A percentile compares a stretch with the other conserved stretches of the same genome.
These are phyloP conservation scores for Flexamia atlantica DNA, from an alignment of 2,888 invertebrate genomes.

Conservation along the genomic window DNA sequence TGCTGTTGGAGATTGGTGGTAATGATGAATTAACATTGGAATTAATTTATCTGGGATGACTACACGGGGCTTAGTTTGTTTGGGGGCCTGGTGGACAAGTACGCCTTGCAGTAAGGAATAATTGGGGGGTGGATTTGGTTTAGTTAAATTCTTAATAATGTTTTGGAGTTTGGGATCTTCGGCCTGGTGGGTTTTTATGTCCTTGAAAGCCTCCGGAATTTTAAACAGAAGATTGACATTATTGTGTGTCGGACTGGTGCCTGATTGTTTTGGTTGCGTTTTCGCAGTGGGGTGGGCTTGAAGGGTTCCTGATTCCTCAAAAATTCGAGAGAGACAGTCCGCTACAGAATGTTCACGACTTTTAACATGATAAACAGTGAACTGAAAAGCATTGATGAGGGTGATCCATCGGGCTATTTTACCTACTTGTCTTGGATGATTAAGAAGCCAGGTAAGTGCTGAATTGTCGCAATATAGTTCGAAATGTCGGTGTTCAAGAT, in stretches of 20 bases:
- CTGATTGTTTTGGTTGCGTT: background rate
- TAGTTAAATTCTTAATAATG: too few species aligned
- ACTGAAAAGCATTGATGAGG: constrained; percentile 18
- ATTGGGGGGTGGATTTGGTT: too few species aligned
- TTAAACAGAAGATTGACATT: background rate
- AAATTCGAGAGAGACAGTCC: constrained; percentile 3
- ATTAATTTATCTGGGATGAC: too few species aligned
- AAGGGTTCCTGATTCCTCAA: background rate
- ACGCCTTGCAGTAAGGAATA: too few species aligned
- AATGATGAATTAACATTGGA: too few species aligned
- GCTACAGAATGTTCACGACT: constrained; percentile 7
- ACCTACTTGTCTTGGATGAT: constrained; percentile 17
- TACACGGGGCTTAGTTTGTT: too few species aligned
- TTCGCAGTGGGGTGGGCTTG: too few species aligned
- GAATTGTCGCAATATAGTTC: constrained; percentile 66
- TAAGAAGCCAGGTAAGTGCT: constrained; percentile 66
- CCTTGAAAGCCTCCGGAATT: background rate
- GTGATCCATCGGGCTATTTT: constrained; percentile 28
- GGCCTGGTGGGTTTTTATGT: background rate
- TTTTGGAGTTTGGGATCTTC: too few species aligned
- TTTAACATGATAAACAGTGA: constrained; percentile 17
- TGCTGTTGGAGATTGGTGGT: too few species aligned
- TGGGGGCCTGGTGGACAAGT: too few species aligned
- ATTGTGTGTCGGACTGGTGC: background rate
- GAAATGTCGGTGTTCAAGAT: constrained; percentile 67